These are phyloP conservation scores for Caenorhabditis tropicalis DNA, from an alignment of 1,140 invertebrate genomes.

Conservation along the genomic window DNA sequence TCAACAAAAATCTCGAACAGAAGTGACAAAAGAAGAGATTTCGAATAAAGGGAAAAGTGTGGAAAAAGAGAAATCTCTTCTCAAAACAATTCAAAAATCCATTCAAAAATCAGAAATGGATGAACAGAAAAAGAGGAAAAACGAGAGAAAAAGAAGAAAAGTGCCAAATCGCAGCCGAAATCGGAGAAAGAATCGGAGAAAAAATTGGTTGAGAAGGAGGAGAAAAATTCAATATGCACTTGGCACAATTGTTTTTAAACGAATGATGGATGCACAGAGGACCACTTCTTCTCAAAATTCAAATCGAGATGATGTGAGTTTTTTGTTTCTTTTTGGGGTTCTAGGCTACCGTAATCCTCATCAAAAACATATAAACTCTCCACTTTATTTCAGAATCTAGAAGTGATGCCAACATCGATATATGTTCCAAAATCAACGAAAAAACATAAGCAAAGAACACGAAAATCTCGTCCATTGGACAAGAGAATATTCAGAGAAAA, in stretches of 20 bases:
- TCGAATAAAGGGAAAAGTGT: too few species aligned
- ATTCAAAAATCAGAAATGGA: neutral
- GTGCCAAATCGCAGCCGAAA: neutral
- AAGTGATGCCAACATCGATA: neutral
- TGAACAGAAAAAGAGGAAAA: neutral
- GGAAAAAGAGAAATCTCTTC: neutral
- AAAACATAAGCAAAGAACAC: neutral
- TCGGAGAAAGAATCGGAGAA: neutral
- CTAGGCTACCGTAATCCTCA: too few species aligned
- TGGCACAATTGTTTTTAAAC: neutral
- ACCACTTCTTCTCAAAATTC: neutral
- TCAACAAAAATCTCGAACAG: neutral
- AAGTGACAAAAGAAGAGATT: neutral
- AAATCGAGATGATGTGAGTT: neutral
- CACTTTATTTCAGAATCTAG: neutral
- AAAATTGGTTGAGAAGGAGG: neutral
- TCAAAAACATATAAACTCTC: too few species aligned
- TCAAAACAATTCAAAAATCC: neutral
- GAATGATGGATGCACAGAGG: neutral
- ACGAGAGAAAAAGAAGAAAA: neutral
- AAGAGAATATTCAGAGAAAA: neutral
- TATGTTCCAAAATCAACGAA: neutral
- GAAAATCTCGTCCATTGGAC: neutral
- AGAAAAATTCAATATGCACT: conserved; percentile 5
- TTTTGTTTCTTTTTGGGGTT: neutral